Evolutionary conservation across 2,888 invertebrate genomes (phyloP).

Genomic region (Tachina fera): DNA sequence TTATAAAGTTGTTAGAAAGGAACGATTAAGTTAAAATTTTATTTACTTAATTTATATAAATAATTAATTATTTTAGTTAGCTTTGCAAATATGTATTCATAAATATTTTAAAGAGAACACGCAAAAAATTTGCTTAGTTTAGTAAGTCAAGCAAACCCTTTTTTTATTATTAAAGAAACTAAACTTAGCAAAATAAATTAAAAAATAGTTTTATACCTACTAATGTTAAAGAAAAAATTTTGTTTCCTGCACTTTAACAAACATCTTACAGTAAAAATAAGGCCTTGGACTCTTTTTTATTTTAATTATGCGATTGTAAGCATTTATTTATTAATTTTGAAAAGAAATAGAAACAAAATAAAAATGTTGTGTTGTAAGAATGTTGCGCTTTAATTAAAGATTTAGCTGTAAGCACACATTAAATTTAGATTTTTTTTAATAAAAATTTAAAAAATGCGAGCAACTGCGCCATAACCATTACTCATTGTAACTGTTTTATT

Average conservation of each 20-base stretch:
- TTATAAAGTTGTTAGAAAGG: constrained; percentile 46
- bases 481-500: too few relatives aligned
- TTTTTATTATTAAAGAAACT: constrained; percentile 49
- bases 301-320: constrained; percentile 2
- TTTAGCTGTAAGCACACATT: constrained; percentile 31
- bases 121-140: constrained; percentile 57
- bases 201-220: constrained; percentile 59
- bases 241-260: constrained; percentile 33
- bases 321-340: constrained; percentile 21
- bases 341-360: constrained; percentile 9
- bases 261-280: constrained; percentile 59
- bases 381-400: constrained; percentile 61
- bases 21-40: constrained; percentile 54
- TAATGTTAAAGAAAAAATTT: constrained; percentile 48
- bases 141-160: constrained; percentile 57
- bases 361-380: constrained; percentile 31
- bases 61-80: constrained; percentile 59
- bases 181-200: constrained; percentile 61
- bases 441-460: constrained; percentile 58
- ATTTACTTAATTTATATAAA: constrained; percentile 63
- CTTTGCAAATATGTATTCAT: constrained; percentile 58
- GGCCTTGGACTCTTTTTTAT: constrained; percentile 49
- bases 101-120: constrained; percentile 60
- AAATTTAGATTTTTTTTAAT: constrained; percentile 36
- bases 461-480: constrained; percentile 40